Conservation (phyloP, 37 sponge, comb jelly and placozoan species). For the Haliclona indistincta region DNA sequence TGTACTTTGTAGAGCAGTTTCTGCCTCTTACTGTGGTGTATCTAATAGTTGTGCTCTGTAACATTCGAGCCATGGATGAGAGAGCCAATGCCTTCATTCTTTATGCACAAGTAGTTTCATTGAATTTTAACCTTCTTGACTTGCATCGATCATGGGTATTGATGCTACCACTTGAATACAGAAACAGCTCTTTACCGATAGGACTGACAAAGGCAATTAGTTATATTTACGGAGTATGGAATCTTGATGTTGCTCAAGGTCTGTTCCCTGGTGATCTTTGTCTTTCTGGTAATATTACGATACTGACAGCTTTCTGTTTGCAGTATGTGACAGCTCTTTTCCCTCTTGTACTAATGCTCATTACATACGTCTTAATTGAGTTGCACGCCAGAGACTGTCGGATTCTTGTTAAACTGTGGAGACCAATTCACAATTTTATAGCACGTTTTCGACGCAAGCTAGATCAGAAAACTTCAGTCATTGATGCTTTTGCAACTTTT, state of each 20-base stretch:
- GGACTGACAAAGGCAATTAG: not conserved
- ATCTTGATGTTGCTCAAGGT: not conserved
- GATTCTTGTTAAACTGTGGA: not conserved
- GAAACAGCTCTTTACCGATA: not conserved
- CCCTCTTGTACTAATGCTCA: not conserved
- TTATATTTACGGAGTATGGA: not conserved
- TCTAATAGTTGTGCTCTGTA: not conserved
- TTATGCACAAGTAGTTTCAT: not conserved
- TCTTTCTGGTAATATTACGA: not conserved
- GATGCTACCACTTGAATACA: not conserved
- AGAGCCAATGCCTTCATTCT: not conserved
- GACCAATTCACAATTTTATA: not conserved
- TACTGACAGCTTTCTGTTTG: not conserved
- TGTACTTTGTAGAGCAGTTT: not conserved
- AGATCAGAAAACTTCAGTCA: not conserved
- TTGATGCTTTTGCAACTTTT: slow-evolving; percentile 7
- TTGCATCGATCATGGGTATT: not conserved
- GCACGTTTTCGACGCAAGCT: not conserved
- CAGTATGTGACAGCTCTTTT: not conserved
- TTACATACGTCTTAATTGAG: not conserved
- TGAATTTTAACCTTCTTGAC: not conserved
- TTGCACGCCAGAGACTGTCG: not conserved
- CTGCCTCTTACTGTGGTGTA: not conserved
- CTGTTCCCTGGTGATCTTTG: not conserved
- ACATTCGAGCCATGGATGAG: not conserved